A percentile compares a stretch with the other conserved stretches of the same genome.
phyloP scores from a whole-genome alignment of 1,140 invertebrate species.

The Drosophila eugracilis region DNA sequence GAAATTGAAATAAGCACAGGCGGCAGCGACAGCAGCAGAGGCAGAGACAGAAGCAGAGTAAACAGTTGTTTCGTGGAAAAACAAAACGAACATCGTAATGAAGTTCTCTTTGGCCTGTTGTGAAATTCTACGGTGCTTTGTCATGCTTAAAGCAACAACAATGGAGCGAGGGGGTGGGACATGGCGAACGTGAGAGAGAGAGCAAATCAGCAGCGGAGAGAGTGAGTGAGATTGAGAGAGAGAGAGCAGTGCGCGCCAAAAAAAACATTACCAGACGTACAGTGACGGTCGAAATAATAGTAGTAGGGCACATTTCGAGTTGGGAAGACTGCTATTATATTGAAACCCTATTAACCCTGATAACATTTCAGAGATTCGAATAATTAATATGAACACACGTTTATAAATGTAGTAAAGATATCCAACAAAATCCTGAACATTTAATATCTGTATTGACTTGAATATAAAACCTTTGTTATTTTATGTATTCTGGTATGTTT shows the following conservation, averaged over 20 bases:
- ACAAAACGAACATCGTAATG: slow-evolving; percentile 82
- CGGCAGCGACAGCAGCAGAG: slow-evolving; percentile 44
- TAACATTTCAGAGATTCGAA: no score
- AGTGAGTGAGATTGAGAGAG: slow-evolving; percentile 43
- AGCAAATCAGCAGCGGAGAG: slow-evolving; percentile 34
- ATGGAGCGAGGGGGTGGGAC: background rate
- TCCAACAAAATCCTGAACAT: no score
- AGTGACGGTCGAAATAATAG: background rate
- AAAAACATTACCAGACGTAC: slow-evolving; percentile 52
- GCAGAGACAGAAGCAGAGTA: slow-evolving; percentile 55
- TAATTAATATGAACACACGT: no score
- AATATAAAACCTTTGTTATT: no score
- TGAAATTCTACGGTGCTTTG: slow-evolving; percentile 83
- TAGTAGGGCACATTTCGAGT: no score
- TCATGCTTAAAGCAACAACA: slow-evolving; percentile 78
- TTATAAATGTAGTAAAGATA: no score
- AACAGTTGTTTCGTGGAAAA: slow-evolving; percentile 83
- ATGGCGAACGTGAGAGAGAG: slow-evolving; percentile 14
- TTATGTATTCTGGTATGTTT: no score
- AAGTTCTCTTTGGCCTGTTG: slow-evolving; percentile 75
- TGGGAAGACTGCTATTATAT: no score
- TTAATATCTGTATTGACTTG: no score
- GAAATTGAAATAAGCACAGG: slow-evolving; percentile 75
- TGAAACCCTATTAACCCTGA: no score
- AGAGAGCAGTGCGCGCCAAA: slow-evolving; percentile 75